These are phyloP conservation scores for Eupelmus urozonus DNA, from an alignment of 2,888 invertebrate species.

Conservation along the genomic window DNA sequence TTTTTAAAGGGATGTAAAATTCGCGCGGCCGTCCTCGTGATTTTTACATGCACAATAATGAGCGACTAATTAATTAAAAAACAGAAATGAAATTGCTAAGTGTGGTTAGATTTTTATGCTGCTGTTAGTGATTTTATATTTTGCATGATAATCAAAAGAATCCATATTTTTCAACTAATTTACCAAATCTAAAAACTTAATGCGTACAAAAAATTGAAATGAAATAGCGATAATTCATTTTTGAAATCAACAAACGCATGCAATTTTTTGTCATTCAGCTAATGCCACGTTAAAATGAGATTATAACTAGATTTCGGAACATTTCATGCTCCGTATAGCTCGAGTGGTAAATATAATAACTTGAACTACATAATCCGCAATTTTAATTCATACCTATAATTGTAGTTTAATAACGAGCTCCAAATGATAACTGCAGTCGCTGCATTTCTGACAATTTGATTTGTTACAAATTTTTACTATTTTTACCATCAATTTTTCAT, in stretches of 20 bases:
- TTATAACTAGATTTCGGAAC: slow-evolving; percentile 1
- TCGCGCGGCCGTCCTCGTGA: too few relatives aligned
- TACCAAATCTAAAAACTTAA: too few relatives aligned
- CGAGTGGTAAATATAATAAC: slow-evolving; percentile 16
- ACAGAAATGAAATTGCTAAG: too few relatives aligned
- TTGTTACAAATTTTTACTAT: slow-evolving; percentile 1
- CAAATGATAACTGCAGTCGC: slow-evolving; percentile 27
- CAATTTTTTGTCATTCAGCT: neutral
- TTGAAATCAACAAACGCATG: neutral
- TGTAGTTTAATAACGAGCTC: slow-evolving; percentile 1
- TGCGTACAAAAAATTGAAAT: too few relatives aligned
- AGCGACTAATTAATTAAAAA: too few relatives aligned
- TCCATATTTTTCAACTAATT: too few relatives aligned
- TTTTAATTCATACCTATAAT: slow-evolving; percentile 36
- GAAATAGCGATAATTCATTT: neutral
- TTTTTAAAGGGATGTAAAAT: too few relatives aligned
- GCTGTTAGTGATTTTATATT: too few relatives aligned
- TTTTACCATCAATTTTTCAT: slow-evolving; percentile 11
- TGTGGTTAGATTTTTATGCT: too few relatives aligned
- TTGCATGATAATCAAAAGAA: too few relatives aligned
- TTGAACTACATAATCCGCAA: slow-evolving; percentile 25
- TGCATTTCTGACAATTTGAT: neutral
- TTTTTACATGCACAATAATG: too few relatives aligned
- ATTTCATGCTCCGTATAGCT: slow-evolving; percentile 1
- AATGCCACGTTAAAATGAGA: neutral